Base-by-base conservation (phyloP, 2,113 vertebrate genomes). In the Turnix velox region DNA sequence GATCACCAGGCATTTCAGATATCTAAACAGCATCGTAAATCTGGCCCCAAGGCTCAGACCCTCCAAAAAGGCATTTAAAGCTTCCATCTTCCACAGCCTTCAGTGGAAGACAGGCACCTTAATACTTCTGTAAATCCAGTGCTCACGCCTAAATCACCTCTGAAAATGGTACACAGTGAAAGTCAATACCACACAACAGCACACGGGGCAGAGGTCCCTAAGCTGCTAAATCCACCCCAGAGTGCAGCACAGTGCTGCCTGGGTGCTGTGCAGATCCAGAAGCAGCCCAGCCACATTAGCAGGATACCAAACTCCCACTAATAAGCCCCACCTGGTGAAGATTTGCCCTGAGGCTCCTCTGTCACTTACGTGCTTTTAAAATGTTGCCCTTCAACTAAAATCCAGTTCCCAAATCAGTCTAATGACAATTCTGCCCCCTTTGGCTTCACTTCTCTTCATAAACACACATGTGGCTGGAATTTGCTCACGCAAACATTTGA, bases 51-150 rank as follows among this genome's bases (percentile, higher is more conserved):
- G 94, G 96, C 93, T 92, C 72, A 93, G 67, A 92, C 59, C 78
- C 87, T 96, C 94, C 87, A 92, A 89, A 96, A 93, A 91, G 82
- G 78, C 57, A 94, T 93, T 87, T 94, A 95, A 95, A 83, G 63
- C 87, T 69, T 72, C 82, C 78, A 87, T 57, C 49, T 58, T 79
- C 81, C 77, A 45, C 54, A 33, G 49, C 84, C 92, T 90, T 94
- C 61, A 62, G 55, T 48, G 54, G 75, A 80, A 93, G 88, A 86
- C 17, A 80, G 8, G 90, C 92, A 93, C 85, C 88, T 95, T 91
- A 96, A 94, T 93, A 86, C 46, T 4, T 46, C 4, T 40, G 48
- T 91, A 96, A 96, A 94, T 95, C 94, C 93, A 80, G 63, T n/a
- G 75, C 92, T 96, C 93, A 83, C 25, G 23, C 57, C 87, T 95